A percentile compares a stretch with the other conserved stretches of the same genome.
These are phyloP conservation scores for Drosophila affinis DNA, from an alignment of 2,888 invertebrate species.

Conservation along the genomic window DNA sequence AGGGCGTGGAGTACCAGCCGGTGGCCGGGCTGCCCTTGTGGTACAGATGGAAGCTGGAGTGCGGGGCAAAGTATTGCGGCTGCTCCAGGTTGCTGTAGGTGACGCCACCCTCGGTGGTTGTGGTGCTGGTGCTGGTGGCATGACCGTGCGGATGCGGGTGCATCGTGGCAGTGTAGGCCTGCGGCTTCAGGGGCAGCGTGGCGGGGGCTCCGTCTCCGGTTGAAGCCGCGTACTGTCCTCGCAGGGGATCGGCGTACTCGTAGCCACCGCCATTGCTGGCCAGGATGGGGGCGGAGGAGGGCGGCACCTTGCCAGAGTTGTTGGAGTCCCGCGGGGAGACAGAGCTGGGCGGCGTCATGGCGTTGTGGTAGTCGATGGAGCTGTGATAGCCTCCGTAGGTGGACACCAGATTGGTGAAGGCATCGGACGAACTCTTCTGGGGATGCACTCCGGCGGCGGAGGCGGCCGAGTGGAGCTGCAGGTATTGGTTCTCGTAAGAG, in stretches of 20 bases:
- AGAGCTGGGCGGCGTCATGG: slow-evolving; percentile 98
- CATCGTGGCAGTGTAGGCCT: slow-evolving; percentile 92
- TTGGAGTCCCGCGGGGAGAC: slow-evolving; percentile 95
- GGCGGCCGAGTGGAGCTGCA: slow-evolving; percentile 84
- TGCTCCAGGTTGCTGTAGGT: slow-evolving; percentile 88
- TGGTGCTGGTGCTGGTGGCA: slow-evolving; percentile 63
- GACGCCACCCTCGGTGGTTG: slow-evolving; percentile 87
- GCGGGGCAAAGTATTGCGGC: slow-evolving; percentile 92
- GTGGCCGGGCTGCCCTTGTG: slow-evolving; percentile 89
- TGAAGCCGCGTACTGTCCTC: slow-evolving; percentile 82
- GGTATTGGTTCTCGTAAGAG: slow-evolving; percentile 87
- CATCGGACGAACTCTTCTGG: slow-evolving; percentile 85
- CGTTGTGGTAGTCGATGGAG: slow-evolving; percentile 93
- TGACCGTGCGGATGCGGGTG: slow-evolving; percentile 82
- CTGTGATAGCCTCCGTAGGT: slow-evolving; percentile 87
- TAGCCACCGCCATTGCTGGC: slow-evolving; percentile 82
- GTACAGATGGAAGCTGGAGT: slow-evolving; percentile 94
- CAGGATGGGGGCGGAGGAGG: slow-evolving; percentile 55
- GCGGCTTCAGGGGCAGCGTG: slow-evolving; percentile 93
- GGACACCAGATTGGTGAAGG: slow-evolving; percentile 86
- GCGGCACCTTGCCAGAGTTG: slow-evolving; percentile 84
- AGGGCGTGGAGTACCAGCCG: slow-evolving; percentile 91
- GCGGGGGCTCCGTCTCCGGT: slow-evolving; percentile 85
- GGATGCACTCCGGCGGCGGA: slow-evolving; percentile 76
- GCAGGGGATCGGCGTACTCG: slow-evolving; percentile 88